Percentiles rank a stretch among this genome's conserved stretches.
Evolutionary conservation across 2,797 vertebrate species (phyloP).

Genomic region (Syngnathus acus): DNA sequence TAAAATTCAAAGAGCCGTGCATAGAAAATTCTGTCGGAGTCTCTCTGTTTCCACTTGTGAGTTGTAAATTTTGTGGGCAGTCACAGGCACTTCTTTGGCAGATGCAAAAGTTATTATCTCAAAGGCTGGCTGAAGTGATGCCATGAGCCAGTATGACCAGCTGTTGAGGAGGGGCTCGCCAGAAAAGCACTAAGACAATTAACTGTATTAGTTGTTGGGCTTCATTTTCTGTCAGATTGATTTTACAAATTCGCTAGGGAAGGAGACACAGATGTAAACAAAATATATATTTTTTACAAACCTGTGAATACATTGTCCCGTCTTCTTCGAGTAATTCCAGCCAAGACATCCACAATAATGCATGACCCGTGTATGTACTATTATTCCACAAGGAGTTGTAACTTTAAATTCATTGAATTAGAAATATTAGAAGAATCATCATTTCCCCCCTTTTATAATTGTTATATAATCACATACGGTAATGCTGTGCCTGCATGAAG

Average conservation of each 20-base stretch:
- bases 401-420: not conserved
- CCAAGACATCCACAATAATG: not conserved
- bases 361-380: not conserved
- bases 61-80: slow-evolving; percentile 98
- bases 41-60: slow-evolving; percentile 94
- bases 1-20: slow-evolving; percentile 99
- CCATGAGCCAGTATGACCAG: slow-evolving; percentile 92
- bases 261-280: slow-evolving; percentile 37
- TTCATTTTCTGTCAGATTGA: slow-evolving; percentile 88
- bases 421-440: not conserved
- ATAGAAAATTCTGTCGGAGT: slow-evolving; percentile 96
- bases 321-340: not conserved
- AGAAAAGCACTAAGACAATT: slow-evolving; percentile 86
- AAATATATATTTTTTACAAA: slow-evolving; percentile 36
- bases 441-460: not conserved
- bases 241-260: slow-evolving; percentile 72
- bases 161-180: slow-evolving; percentile 89
- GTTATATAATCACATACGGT: not conserved
- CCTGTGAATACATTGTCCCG: slow-evolving; percentile 24
- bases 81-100: slow-evolving; percentile 83
- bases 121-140: slow-evolving; percentile 90
- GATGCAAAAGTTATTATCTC: slow-evolving; percentile 99
- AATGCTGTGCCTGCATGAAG: not conserved
- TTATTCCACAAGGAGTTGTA: not conserved
- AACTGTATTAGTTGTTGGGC: slow-evolving; percentile 88